These are phyloP conservation scores for Strongylocentrotus purpuratus DNA, from an alignment of 35 echinoderm and acorn worm species.

Conservation along the genomic window DNA sequence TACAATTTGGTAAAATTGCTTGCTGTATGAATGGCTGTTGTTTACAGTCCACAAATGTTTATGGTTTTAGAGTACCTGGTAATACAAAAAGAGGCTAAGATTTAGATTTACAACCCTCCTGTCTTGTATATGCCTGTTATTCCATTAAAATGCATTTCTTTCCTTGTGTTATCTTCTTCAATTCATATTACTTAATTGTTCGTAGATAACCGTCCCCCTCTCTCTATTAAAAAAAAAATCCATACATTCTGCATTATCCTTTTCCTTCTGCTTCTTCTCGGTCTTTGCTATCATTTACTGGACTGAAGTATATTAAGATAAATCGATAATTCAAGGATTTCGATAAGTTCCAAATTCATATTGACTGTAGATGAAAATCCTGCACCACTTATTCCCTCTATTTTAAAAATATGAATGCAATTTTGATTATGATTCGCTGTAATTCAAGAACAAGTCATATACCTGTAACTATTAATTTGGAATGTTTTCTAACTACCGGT, in stretches of 20 bases:
- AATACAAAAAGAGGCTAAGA: not conserved
- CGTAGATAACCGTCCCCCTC: not conserved
- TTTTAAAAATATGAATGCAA: not conserved
- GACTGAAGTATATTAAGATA: not conserved
- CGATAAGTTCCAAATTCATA: not conserved
- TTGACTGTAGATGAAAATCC: not conserved
- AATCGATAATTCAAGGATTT: not conserved
- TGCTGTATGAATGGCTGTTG: not conserved
- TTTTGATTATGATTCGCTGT: not conserved
- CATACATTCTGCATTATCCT: not conserved
- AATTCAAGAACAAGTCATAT: not conserved
- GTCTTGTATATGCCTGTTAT: too few relatives aligned
- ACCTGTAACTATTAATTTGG: not conserved
- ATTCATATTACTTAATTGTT: not conserved
- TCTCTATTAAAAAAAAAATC: not conserved
- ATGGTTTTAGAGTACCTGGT: not conserved
- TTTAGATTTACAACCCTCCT: too few relatives aligned
- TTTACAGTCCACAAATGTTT: not conserved
- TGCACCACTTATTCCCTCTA: not conserved
- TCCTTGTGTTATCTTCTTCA: not conserved
- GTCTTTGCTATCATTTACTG: not conserved
- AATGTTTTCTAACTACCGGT: not conserved
- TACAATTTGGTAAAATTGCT: too few relatives aligned
- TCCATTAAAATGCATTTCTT: too few relatives aligned
- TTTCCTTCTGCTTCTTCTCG: not conserved